Percentiles rank a stretch among this genome's conserved stretches.
Conservation (phyloP, 1,140 invertebrate genomes). For the Periplaneta americana region DNA sequence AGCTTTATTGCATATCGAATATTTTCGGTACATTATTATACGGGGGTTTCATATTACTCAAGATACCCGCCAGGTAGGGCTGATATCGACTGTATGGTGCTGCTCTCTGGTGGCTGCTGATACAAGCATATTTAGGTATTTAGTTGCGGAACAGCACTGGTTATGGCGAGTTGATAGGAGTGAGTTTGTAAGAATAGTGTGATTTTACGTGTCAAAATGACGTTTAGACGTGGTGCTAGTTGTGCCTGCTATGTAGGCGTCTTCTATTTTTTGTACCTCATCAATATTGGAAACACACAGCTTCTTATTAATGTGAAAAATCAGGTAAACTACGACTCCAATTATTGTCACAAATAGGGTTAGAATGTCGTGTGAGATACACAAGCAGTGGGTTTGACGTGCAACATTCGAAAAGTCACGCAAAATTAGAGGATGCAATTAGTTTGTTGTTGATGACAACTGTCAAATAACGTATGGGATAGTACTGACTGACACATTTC, state of each 20-base stretch:
- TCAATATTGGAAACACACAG: constrained; percentile 21
- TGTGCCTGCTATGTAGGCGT: constrained; percentile 12
- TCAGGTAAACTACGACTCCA: constrained; percentile 18
- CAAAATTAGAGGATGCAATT: not conserved
- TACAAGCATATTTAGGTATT: not conserved
- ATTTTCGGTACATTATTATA: too few relatives aligned
- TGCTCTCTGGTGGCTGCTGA: not conserved
- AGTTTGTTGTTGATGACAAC: not conserved
- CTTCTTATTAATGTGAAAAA: constrained; percentile 28
- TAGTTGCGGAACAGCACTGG: not conserved
- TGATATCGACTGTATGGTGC: not conserved
- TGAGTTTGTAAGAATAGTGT: not conserved
- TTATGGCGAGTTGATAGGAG: constrained; percentile 6
- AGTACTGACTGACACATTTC: not conserved
- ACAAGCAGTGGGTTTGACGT: not conserved
- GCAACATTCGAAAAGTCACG: not conserved
- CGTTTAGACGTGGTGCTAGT: constrained; percentile 2
- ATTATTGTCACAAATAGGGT: not conserved
- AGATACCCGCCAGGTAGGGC: not conserved
- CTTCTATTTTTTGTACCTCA: constrained; percentile 16
- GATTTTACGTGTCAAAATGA: not conserved
- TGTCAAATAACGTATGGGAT: not conserved
- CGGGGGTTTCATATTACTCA: too few relatives aligned
- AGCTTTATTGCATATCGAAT: too few relatives aligned
- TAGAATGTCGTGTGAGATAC: not conserved